phyloP scores from a whole-genome alignment of 2,113 vertebrate species.

The Butorides virescens region DNA sequence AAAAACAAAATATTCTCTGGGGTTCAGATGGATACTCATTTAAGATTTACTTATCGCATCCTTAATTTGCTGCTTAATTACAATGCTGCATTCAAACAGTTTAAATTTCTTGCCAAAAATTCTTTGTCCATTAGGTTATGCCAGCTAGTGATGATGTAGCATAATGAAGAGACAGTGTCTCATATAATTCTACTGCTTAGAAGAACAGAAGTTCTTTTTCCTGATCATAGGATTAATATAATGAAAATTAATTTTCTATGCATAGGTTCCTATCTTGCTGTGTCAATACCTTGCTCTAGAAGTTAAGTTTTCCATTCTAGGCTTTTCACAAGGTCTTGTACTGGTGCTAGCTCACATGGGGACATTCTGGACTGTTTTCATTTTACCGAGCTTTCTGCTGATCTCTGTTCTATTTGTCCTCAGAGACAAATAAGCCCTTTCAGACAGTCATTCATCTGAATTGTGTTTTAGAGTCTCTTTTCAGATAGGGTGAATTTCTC shows the following conservation, averaged over 20 bases:
- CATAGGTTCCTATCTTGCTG: neutral
- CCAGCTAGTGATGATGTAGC: neutral
- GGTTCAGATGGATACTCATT: neutral
- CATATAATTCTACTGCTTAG: neutral
- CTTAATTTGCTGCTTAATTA: neutral
- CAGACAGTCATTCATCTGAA: neutral
- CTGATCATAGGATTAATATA: neutral
- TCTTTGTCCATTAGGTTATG: neutral
- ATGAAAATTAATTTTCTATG: neutral
- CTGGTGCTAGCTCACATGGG: neutral
- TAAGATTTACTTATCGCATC: neutral
- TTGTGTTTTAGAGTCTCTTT: neutral
- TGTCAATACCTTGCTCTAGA: neutral
- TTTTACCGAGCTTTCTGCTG: neutral
- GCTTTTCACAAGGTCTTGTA: neutral
- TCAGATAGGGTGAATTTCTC: neutral
- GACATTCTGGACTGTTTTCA: neutral
- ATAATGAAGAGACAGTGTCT: neutral
- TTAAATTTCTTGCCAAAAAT: neutral
- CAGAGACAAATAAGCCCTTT: neutral
- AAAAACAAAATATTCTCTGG: neutral
- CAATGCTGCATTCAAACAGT: neutral
- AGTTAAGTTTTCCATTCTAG: neutral
- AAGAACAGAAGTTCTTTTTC: neutral
- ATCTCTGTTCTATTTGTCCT: neutral